Conservation (phyloP, 2,797 vertebrate genomes). For the Pangasius larnaudii region DNA sequence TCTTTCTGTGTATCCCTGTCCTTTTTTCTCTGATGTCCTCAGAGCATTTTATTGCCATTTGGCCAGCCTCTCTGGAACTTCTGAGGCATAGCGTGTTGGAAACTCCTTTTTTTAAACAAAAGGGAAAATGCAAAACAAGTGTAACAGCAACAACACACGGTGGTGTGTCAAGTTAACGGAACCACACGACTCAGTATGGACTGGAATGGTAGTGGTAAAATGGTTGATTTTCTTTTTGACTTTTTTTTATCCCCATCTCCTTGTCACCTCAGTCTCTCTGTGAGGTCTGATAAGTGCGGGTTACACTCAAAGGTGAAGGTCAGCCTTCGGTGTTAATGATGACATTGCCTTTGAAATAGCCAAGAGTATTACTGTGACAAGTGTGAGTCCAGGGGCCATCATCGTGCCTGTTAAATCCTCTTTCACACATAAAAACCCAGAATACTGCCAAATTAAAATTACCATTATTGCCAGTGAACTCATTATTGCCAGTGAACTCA, state of each 20-base stretch:
- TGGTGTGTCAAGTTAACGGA: conserved; percentile 9
- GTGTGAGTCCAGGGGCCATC: not conserved
- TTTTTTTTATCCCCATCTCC: not conserved
- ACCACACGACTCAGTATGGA: not conserved
- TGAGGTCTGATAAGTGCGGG: conserved; percentile 56
- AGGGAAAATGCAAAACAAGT: conserved; percentile 69
- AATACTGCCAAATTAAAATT: not conserved
- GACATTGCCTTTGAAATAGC: conserved; percentile 28
- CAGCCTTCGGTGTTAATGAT: conserved; percentile 9
- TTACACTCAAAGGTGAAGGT: conserved; percentile 55
- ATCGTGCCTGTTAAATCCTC: not conserved
- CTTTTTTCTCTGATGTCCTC: conserved; percentile 71
- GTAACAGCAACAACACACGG: conserved; percentile 60
- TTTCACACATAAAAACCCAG: not conserved
- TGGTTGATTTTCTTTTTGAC: not conserved
- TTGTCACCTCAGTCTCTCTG: conserved; percentile 57
- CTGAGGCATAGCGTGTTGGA: conserved; percentile 72
- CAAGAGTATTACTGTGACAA: not conserved
- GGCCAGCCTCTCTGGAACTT: conserved; percentile 75
- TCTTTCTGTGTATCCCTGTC: conserved; percentile 60
- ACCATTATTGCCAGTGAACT: not conserved
- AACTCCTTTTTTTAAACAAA: conserved; percentile 67
- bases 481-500: not conserved
- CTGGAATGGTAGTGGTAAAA: not conserved
- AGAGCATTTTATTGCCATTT: conserved; percentile 73